Base-by-base conservation (phyloP, 2,113 vertebrate genomes). In the Lamprologus callipterus region DNA sequence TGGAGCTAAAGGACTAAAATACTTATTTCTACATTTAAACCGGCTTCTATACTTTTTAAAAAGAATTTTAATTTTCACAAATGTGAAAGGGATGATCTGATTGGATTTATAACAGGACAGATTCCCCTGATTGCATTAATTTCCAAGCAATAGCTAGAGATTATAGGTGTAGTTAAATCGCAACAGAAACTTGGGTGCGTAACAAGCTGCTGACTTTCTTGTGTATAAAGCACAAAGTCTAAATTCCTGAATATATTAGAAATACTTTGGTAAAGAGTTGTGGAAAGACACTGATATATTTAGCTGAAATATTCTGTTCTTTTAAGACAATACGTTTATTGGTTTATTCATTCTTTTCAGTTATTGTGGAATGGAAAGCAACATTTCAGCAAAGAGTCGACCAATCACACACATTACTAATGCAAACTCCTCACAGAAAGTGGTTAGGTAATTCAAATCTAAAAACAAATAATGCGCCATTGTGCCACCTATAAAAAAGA, bases 61-160 rank as follows among this genome's bases (percentile, higher is more conserved):
- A 63, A 21, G 0, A 13, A 37, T 40, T 68, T 2, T 13, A 40
- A 13, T 68, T 37, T 68, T 40, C 35, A 68, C 35, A 68, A 23
- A 40, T 68, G 33, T n/a, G 33, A 40, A 68, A 40, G 3, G 35
- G 63, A 37, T 68, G 35, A 40, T 68, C 33, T 40, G 7, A 68
- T 21, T 68, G 35, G 33, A 70, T 40, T 70, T 23, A 42, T 21
- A 40, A 23, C 35, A 14, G 35, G 35, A 68, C n/a, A 21, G 4
- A 40, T 14, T 14, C 5, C 5, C 0, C 0, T 1, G 7, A 68
- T 40, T 37, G 35, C 12, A 2, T 40, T 68, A 13, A 37, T 68
- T 68, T 68, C 33, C 19, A 37, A 65, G 33, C 60, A 37, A 37
- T 12, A 65, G 19, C 60, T 37, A 40, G 10, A 68, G 11, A 21